Base-by-base conservation (phyloP, 2,113 vertebrate species). In the Procavia capensis region DNA sequence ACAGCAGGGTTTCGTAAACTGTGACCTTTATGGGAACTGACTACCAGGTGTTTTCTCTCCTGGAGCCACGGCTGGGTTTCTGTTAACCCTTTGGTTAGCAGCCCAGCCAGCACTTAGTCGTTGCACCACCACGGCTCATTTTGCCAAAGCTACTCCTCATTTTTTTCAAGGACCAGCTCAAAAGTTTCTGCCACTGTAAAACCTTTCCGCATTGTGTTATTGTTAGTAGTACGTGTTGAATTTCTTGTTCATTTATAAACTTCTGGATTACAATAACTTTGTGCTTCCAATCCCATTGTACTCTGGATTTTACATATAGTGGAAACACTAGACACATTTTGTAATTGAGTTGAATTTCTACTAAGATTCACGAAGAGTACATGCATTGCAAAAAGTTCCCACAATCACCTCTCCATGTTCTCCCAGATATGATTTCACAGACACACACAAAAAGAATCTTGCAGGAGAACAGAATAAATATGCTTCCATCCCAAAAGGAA, bases 381-480 rank as follows among this genome's bases (percentile, higher is more conserved):
- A 79, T 20, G 75, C 3, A 61, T 36, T 39, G 8, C 72, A 43
- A 68, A 88, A 74, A 63, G 9, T 89, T 17, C 34, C 85, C 54
- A 39, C 9, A 45, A 54, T 81, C 57, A 61, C 57, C 34, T 66
- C 11, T 31, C 31, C 74, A 66, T 92, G 54, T 64, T 61, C 39
- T 7, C 64, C 19, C 54, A 91, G 64, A n/a, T 64, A 47, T 36
- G 63, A 74, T 45, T 90, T 43, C 61, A 54, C 11, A 50, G 36
- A 82, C 90, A 86, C 61, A 54, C 11, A 50, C 36, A 82, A 92
- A 86, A 96, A 72, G 63, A 95, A 70, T 43, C 11, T 66, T 84
- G 17, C 39, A 76, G 22, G 41, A 85, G n/a, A 43, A 14, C 34
- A 83, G 36, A 90, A 82, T 45, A 76, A 57, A 90, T 57, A 59